Conservation (phyloP, 2,888 invertebrate genomes). For the Gortyna flavago region DNA sequence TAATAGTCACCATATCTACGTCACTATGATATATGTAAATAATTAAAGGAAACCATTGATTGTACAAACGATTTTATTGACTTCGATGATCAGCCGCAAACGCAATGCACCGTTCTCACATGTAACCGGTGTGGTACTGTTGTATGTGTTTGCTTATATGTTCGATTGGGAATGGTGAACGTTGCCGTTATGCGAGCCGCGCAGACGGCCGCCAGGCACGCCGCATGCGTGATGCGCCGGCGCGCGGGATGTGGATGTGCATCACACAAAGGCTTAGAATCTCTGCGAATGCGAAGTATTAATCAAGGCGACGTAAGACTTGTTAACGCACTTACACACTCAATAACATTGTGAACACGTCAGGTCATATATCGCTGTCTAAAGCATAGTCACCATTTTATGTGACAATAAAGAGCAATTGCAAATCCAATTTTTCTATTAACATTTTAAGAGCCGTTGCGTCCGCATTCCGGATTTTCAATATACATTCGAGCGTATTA, state of each 20-base stretch:
- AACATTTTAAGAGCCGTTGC: conserved; percentile 59
- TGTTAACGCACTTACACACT: conserved; percentile 74
- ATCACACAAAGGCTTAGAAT: conserved; percentile 77
- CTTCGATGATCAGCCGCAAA: conserved; percentile 1
- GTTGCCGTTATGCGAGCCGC: conserved; percentile 60
- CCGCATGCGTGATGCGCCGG: conserved; percentile 42
- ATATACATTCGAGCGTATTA: conserved; percentile 41
- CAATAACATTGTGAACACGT: conserved; percentile 69
- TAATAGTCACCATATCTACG: conserved; percentile 37
- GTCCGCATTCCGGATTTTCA: conserved; percentile 53
- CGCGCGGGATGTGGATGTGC: conserved; percentile 40
- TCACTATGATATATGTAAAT: conserved; percentile 36
- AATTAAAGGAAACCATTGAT: conserved; percentile 29
- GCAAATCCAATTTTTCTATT: conserved; percentile 69
- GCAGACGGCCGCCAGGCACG: conserved; percentile 22
- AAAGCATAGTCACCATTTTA: conserved; percentile 70
- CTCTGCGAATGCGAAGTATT: conserved; percentile 81
- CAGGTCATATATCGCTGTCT: conserved; percentile 57
- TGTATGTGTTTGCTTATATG: conserved; percentile 39
- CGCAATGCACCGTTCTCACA: conserved; percentile 22
- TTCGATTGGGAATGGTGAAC: conserved; percentile 44
- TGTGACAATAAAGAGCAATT: conserved; percentile 61
- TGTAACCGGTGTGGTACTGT: conserved; percentile 35
- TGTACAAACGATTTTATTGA: conserved; percentile 24
- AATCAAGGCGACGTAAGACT: conserved; percentile 78